Percentiles rank a stretch among this genome's conserved stretches.
Conservation (phyloP, 1,140 invertebrate genomes). For the Drosophila sulfurigaster region DNA sequence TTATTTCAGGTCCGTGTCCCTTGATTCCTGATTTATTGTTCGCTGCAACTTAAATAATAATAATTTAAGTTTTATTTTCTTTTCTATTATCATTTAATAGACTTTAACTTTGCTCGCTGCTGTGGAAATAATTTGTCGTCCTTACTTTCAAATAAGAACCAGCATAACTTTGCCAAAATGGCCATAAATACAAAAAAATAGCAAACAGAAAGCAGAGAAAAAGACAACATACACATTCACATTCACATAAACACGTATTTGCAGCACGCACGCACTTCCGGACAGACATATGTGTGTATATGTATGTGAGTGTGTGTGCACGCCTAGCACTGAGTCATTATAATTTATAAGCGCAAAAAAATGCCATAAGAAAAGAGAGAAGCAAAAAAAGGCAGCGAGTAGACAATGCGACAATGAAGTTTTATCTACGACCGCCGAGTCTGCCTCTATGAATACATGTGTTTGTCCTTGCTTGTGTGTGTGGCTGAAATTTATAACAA, state of each 20-base stretch:
- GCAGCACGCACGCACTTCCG: slow-evolving; percentile 64
- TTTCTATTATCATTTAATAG: slow-evolving; percentile 57
- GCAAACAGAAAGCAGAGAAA: slow-evolving; percentile 45
- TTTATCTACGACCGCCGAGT: slow-evolving; percentile 31
- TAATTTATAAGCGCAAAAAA: slow-evolving; percentile 75
- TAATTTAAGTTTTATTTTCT: slow-evolving; percentile 52
- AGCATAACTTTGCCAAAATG: slow-evolving; percentile 62
- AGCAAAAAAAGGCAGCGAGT: slow-evolving; percentile 20
- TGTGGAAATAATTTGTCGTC: slow-evolving; percentile 28
- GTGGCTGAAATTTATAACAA: slow-evolving; percentile 61
- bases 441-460: slow-evolving; percentile 16
- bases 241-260: slow-evolving; percentile 12
- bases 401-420: slow-evolving; percentile 78
- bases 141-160: slow-evolving; percentile 49
- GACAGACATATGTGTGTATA: slow-evolving; percentile 5
- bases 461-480: slow-evolving; percentile 8
- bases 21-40: neutral
- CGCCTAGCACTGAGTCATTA: slow-evolving; percentile 73
- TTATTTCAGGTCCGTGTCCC: neutral
- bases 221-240: slow-evolving; percentile 36
- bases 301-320: slow-evolving; percentile 4
- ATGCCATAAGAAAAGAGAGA: slow-evolving; percentile 18
- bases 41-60: slow-evolving; percentile 23
- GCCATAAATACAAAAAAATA: slow-evolving; percentile 68
- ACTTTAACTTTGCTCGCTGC: slow-evolving; percentile 39